phyloP scores from a whole-genome alignment of 2,888 invertebrate species.

The Steinernema hermaphroditum region DNA sequence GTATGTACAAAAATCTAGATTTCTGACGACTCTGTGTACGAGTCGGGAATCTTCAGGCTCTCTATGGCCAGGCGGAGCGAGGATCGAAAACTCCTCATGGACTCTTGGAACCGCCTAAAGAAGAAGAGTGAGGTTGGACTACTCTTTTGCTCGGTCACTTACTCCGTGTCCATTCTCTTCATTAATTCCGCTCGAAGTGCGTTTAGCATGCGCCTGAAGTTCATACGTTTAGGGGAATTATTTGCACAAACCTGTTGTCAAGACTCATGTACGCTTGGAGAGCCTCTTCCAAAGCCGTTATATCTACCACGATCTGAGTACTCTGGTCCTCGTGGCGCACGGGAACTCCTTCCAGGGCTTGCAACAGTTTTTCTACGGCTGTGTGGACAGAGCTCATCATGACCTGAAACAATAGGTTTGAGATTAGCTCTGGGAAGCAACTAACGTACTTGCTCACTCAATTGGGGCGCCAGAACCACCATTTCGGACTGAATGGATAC shows the following conservation, averaged over 20 bases:
- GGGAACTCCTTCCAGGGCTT: slow-evolving; percentile 34
- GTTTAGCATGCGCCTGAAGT: slow-evolving; percentile 40
- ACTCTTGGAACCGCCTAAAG: slow-evolving; percentile 53
- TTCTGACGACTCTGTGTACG: slow-evolving; percentile 19
- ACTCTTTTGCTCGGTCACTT: background rate
- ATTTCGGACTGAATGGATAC: slow-evolving; percentile 64
- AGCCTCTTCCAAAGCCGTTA: slow-evolving; percentile 62
- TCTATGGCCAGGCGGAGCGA: slow-evolving; percentile 55
- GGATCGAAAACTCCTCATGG: slow-evolving; percentile 50
- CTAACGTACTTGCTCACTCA: slow-evolving; percentile 50
- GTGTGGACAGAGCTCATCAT: slow-evolving; percentile 37
- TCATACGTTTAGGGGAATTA: background rate
- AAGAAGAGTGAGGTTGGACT: no score
- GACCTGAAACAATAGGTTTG: slow-evolving; percentile 33
- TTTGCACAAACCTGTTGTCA: slow-evolving; percentile 40
- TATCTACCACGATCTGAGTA: slow-evolving; percentile 63
- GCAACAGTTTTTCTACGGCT: slow-evolving; percentile 34
- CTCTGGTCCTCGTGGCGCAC: slow-evolving; percentile 38
- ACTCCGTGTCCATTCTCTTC: slow-evolving; percentile 43
- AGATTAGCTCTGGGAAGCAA: background rate
- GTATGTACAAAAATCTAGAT: slow-evolving; percentile 19
- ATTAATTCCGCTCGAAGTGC: slow-evolving; percentile 45
- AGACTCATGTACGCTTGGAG: slow-evolving; percentile 49
- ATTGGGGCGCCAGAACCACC: slow-evolving; percentile 57
- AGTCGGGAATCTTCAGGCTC: slow-evolving; percentile 46